These are phyloP conservation scores for Scophthalmus maximus DNA, from an alignment of 2,113 vertebrate species.

Conservation along the genomic window DNA sequence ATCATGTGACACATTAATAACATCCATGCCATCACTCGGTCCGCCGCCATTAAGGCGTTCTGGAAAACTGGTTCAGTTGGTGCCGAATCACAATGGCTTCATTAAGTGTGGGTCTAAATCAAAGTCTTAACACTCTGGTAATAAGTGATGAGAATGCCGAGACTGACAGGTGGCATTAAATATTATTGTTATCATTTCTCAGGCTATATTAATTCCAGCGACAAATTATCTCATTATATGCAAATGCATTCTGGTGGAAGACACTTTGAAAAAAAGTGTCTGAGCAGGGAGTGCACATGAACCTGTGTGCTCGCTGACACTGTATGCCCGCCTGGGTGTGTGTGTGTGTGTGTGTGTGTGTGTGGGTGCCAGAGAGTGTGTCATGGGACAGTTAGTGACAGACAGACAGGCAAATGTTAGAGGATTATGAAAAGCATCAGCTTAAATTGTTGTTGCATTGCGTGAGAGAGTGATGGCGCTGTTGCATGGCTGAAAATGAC, in stretches of 20 bases:
- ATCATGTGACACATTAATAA: slow-evolving; percentile 74
- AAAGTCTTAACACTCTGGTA: slow-evolving; percentile 54
- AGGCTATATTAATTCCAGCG: slow-evolving; percentile 50
- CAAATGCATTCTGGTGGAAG: slow-evolving; percentile 50
- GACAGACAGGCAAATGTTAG: slow-evolving; percentile 58
- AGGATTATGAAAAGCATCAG: slow-evolving; percentile 64
- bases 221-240: slow-evolving; percentile 74
- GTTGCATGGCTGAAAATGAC: slow-evolving; percentile 43
- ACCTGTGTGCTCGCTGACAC: too few relatives aligned
- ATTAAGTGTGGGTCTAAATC: slow-evolving; percentile 70
- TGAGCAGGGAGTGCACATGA: slow-evolving; percentile 3
- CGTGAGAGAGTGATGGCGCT: slow-evolving; percentile 50
- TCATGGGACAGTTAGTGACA: slow-evolving; percentile 56
- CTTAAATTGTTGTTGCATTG: slow-evolving; percentile 47
- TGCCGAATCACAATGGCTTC: slow-evolving; percentile 73
- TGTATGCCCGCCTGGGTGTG: not conserved
- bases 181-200: slow-evolving; percentile 59
- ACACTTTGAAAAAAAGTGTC: slow-evolving; percentile 32
- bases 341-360: not conserved
- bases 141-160: slow-evolving; percentile 70
- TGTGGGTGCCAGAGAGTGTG: slow-evolving; percentile 33
- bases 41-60: slow-evolving; percentile 64
- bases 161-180: slow-evolving; percentile 75
- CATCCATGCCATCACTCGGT: slow-evolving; percentile 52
- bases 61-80: slow-evolving; percentile 46